Conservation (phyloP, 2,113 vertebrate genomes). For the Micronycteris hirsuta region DNA sequence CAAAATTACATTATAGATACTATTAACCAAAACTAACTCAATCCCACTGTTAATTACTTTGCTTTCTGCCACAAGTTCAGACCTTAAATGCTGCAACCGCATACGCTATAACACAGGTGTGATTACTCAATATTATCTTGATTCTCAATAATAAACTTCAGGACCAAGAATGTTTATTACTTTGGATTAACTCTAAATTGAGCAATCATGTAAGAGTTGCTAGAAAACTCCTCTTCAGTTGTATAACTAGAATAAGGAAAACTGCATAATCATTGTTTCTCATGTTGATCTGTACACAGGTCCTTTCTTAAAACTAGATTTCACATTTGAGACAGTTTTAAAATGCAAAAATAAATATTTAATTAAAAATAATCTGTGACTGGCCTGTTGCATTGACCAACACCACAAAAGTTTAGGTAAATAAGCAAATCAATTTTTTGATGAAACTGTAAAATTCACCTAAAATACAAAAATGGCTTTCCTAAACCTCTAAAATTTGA, state of each 20-base stretch:
- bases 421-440: not conserved
- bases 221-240: constrained; percentile 20
- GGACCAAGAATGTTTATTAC: constrained; percentile 18
- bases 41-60: not conserved
- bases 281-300: not conserved
- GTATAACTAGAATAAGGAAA: constrained; percentile 23
- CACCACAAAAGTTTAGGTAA: not conserved
- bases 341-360: not conserved
- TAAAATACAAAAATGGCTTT: constrained; percentile 19
- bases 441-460: constrained; percentile 27
- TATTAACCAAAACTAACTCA: constrained; percentile 35
- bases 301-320: constrained; percentile 12
- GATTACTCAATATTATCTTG: constrained; percentile 47
- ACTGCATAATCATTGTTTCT: not conserved
- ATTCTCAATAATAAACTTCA: constrained; percentile 57
- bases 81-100: not conserved
- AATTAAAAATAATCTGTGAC: constrained; percentile 22
- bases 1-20: constrained; percentile 4
- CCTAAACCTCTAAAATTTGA: constrained; percentile 1
- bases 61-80: constrained; percentile 2
- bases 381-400: not conserved
- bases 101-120: constrained; percentile 6
- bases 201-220: constrained; percentile 27
- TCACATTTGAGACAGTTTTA: not conserved
- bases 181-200: constrained; percentile 43